phyloP scores from a whole-genome alignment of 2,113 vertebrate genomes.

The Cyanoderma ruficeps region DNA sequence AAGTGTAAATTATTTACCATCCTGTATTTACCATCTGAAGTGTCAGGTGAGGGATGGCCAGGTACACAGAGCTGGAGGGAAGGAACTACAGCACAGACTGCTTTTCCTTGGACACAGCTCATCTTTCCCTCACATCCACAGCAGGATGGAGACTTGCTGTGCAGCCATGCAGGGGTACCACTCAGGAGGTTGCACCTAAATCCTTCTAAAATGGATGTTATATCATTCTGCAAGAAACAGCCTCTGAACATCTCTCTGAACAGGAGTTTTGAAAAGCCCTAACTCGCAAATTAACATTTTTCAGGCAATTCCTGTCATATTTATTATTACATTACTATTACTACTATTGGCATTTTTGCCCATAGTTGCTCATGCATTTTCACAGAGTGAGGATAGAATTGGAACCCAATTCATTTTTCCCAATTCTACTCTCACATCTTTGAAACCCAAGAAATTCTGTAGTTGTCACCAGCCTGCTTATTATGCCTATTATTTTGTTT shows the following conservation, averaged over 20 bases:
- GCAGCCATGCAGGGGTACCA: background rate
- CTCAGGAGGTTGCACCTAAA: background rate
- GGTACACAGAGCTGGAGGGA: background rate
- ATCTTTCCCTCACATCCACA: background rate
- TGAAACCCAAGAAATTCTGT: background rate
- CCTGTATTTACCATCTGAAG: background rate
- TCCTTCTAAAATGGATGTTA: background rate
- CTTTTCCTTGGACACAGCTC: background rate
- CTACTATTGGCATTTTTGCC: slow-evolving; percentile 12
- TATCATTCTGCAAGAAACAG: background rate
- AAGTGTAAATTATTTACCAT: no score
- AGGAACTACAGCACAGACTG: background rate
- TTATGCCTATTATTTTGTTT: slow-evolving; percentile 17
- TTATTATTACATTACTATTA: background rate
- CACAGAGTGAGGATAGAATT: background rate
- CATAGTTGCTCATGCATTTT: background rate
- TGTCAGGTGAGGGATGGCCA: background rate
- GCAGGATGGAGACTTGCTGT: background rate
- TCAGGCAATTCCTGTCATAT: background rate
- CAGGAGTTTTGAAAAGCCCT: background rate
- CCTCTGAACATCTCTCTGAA: background rate
- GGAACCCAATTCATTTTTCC: slow-evolving; percentile 48
- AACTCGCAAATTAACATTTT: background rate
- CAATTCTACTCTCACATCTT: background rate
- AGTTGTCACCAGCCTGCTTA: background rate